Base-by-base conservation (phyloP, 2,113 vertebrate genomes). In the Brachyistius frenatus region DNA sequence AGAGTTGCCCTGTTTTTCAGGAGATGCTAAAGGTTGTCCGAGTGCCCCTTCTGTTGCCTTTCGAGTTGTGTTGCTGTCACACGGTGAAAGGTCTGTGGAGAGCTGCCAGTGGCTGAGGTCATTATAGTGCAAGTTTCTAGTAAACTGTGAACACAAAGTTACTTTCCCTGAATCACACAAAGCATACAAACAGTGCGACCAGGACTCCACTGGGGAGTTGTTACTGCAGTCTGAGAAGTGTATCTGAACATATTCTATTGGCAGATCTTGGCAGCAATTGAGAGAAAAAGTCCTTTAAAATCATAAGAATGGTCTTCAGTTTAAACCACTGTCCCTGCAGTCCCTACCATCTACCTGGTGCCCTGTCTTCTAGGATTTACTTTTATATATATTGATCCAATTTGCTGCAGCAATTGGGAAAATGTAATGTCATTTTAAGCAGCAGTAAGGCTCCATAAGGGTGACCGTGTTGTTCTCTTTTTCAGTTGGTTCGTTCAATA, bases 31-130 rank as follows among this genome's bases (percentile, higher is more conserved):
- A 41, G 80, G 77, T 90, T 88, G 55, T 82, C 78, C 56, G 47
- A 65, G 71, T 63, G 54, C 75, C 76, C 39, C 73, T 81, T 73
- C 86, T 81, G 67, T 82, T 86, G 54, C 57, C 56, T 79, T 88
- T 78, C 73, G 75, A 86, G 73, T 78, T 78, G 74, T 47, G 61
- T 56, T 86, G 66, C 64, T 88, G 88, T 85, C 78, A 78, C 53
- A n/a, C 9, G 3, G 54, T 66, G 52, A 71, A 90, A 76, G 77
- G 76, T 83, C 80, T 53, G 33, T 66, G 78, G 78, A 85, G 65
- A 55, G 71, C 58, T 69, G 86, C 86, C 91, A 92, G 79, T 1
- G 16, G 9, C 81, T 81, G 66, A 87, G 86, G 85, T 89, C 86
- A 86, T 56, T 86, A 41, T 8, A 81, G 77, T 63, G 49, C 61